Conservation (phyloP, 2,797 vertebrate species). For the Tragelaphus oryx region DNA sequence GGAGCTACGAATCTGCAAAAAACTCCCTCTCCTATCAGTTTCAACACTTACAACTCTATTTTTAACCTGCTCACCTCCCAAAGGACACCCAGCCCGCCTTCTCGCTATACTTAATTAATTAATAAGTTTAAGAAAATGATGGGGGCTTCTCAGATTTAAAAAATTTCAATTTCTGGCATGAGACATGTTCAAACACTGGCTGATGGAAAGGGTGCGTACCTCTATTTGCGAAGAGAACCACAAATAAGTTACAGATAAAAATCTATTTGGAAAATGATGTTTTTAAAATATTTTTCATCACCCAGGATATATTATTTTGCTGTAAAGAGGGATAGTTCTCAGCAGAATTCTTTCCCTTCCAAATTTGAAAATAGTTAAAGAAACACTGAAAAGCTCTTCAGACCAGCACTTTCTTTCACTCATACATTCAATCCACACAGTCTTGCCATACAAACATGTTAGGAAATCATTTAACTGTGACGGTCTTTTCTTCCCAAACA, state of each 20-base stretch:
- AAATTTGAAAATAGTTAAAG: slow-evolving; percentile 61
- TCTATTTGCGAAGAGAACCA: slow-evolving; percentile 38
- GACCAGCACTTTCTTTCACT: neutral
- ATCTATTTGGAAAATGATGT: slow-evolving; percentile 59
- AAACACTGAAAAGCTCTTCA: slow-evolving; percentile 36
- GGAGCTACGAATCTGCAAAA: neutral
- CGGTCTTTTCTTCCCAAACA: slow-evolving; percentile 73
- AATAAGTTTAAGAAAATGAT: neutral
- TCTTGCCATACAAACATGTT: neutral
- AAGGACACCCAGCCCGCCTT: neutral
- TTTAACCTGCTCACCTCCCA: neutral
- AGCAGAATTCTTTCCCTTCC: slow-evolving; percentile 38
- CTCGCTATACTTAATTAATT: neutral
- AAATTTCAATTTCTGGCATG: slow-evolving; percentile 26
- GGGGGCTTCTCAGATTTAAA: neutral
- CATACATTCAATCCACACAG: neutral
- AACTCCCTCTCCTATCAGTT: neutral
- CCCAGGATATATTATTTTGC: slow-evolving; percentile 69
- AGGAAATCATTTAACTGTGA: slow-evolving; percentile 12
- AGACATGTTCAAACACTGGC: neutral
- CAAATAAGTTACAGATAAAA: slow-evolving; percentile 76
- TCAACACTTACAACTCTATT: neutral
- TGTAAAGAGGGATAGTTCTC: slow-evolving; percentile 60
- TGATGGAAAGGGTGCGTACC: neutral
- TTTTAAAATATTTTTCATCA: slow-evolving; percentile 53